These are phyloP conservation scores for Coelopa frigida DNA, from an alignment of 1,140 invertebrate species.

Conservation along the genomic window DNA sequence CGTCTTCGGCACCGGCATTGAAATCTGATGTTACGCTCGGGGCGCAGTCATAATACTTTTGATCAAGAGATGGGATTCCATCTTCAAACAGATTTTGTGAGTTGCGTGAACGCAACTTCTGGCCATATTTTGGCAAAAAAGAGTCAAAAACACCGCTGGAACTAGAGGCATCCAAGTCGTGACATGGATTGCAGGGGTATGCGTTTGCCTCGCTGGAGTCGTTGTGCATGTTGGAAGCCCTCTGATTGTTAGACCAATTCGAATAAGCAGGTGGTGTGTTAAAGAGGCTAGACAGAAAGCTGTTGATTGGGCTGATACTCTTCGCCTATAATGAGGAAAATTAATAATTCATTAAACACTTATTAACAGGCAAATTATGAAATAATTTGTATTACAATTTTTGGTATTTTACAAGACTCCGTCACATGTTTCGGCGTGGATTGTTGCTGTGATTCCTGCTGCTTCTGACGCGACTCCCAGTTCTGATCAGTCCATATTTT, in stretches of 20 bases:
- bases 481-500: slow-evolving; percentile 40
- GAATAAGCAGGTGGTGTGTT: slow-evolving; percentile 29
- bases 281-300: slow-evolving; percentile 29
- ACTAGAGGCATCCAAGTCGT: neutral
- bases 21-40: slow-evolving; percentile 49
- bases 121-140: slow-evolving; percentile 45
- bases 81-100: slow-evolving; percentile 61
- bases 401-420: no score
- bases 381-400: no score
- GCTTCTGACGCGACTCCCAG: slow-evolving; percentile 3
- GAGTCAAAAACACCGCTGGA: slow-evolving; percentile 26
- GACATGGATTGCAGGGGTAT: neutral
- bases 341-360: no score
- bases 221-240: neutral
- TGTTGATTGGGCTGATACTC: slow-evolving; percentile 22
- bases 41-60: no score
- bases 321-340: slow-evolving; percentile 9
- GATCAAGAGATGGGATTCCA: slow-evolving; percentile 38
- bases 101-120: slow-evolving; percentile 48
- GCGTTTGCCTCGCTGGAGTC: neutral
- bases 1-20: slow-evolving; percentile 29
- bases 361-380: no score
- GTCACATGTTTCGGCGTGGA: neutral
- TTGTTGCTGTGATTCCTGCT: slow-evolving; percentile 1
- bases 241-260: slow-evolving; percentile 24